Evolutionary conservation across 2,888 invertebrate species (phyloP).

Genomic region (Latrodectus elegans): DNA sequence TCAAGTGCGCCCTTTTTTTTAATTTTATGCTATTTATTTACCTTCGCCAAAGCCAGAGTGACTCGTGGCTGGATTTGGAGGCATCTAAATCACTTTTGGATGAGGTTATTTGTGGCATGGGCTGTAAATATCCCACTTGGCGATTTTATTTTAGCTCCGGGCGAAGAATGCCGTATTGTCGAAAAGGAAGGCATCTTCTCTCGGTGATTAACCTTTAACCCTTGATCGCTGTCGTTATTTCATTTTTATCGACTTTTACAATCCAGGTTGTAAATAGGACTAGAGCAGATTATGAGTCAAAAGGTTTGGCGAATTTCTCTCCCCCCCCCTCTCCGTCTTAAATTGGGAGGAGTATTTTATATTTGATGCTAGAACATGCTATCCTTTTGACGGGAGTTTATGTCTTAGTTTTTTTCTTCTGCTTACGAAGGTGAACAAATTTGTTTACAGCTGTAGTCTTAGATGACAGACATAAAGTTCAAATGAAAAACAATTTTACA

Average conservation of each 20-base stretch:
- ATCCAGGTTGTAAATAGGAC: neutral
- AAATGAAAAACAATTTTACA: neutral
- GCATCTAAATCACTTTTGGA: constrained; percentile 57
- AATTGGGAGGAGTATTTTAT: neutral
- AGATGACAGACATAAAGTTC: neutral
- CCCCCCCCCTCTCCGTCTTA: neutral
- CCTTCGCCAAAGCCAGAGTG: constrained; percentile 20
- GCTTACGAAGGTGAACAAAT: neutral
- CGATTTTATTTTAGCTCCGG: constrained; percentile 53
- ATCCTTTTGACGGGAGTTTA: neutral
- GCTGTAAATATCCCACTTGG: constrained; percentile 54
- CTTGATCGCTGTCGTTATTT: neutral
- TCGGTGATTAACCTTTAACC: constrained; percentile 64
- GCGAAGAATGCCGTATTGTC: constrained; percentile 41
- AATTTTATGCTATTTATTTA: constrained; percentile 11
- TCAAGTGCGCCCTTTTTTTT: constrained; percentile 8
- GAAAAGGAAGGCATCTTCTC: constrained; percentile 13
- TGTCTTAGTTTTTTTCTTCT: neutral
- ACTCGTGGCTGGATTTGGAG: constrained; percentile 25
- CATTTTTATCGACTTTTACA: neutral
- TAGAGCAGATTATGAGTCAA: constrained; percentile 3
- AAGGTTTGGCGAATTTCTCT: neutral
- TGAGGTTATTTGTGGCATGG: constrained; percentile 57
- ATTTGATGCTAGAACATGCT: neutral
- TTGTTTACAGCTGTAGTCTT: neutral